Evolutionary conservation across 2,113 vertebrate genomes (phyloP).

Genomic region (Cnemophilus loriae): DNA sequence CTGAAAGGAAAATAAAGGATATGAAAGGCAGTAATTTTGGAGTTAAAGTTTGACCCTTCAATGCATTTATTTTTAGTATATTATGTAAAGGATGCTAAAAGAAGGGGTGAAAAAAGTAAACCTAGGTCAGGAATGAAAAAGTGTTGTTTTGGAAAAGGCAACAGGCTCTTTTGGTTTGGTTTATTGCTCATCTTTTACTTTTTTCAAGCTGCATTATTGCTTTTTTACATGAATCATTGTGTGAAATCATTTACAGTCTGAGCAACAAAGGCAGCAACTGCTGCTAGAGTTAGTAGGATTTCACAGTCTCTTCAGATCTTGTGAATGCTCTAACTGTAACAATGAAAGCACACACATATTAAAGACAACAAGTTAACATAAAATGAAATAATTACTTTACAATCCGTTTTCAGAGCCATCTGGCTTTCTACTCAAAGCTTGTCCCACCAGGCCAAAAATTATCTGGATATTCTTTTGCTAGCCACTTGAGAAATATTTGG

Average conservation of each 20-base stretch:
- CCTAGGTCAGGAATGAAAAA: slow-evolving; percentile 50
- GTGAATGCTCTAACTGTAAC: background rate
- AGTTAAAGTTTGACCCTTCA: slow-evolving; percentile 55
- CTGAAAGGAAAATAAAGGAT: slow-evolving; percentile 57
- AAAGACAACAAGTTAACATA: background rate
- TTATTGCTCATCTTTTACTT: slow-evolving; percentile 14
- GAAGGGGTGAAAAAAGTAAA: background rate
- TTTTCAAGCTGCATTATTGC: slow-evolving; percentile 5
- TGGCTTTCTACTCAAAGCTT: slow-evolving; percentile 7
- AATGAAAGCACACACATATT: background rate
- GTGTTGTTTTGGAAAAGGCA: slow-evolving; percentile 17
- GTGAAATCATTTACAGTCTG: background rate
- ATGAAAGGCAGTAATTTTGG: slow-evolving; percentile 68
- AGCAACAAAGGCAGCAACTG: slow-evolving; percentile 24
- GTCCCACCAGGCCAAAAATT: slow-evolving; percentile 2
- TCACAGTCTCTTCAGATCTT: background rate
- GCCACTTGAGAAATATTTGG: slow-evolving; percentile 69
- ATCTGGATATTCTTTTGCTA: slow-evolving; percentile 32
- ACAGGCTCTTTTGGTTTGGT: background rate
- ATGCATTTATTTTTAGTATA: slow-evolving; percentile 55
- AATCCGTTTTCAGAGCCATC: background rate
- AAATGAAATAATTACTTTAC: background rate
- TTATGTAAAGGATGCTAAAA: slow-evolving; percentile 30
- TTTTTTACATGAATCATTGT: background rate
- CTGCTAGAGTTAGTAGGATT: background rate